These are phyloP conservation scores for Cavia aperea DNA, from an alignment of 2,113 vertebrate genomes.

Conservation along the genomic window DNA sequence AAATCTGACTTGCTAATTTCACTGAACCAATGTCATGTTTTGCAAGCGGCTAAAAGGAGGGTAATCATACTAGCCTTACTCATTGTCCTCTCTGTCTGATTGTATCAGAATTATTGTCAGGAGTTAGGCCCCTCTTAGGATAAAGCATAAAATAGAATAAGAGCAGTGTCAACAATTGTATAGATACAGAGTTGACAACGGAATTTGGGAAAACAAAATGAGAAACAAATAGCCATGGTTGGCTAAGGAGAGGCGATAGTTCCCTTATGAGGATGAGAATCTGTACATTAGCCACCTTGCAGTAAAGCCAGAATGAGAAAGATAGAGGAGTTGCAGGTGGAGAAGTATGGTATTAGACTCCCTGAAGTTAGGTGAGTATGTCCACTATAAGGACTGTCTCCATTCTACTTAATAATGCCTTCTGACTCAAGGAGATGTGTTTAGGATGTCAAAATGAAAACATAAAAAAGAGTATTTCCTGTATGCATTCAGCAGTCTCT, in stretches of 20 bases:
- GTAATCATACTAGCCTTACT: not conserved
- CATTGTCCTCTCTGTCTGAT: not conserved
- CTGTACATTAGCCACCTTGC: not conserved
- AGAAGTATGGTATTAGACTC: not conserved
- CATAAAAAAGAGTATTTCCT: not conserved
- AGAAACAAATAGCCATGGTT: not conserved
- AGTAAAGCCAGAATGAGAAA: not conserved
- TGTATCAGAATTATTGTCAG: not conserved
- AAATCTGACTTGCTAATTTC: not conserved
- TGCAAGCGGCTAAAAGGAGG: not conserved
- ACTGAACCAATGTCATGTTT: not conserved
- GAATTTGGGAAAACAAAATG: constrained; percentile 3
- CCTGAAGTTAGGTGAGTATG: not conserved
- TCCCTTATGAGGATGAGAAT: not conserved
- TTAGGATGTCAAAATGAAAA: not conserved
- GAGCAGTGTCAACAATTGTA: not conserved
- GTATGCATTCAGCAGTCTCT: not conserved
- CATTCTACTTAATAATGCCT: not conserved
- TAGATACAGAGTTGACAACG: not conserved
- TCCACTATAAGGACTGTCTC: not conserved
- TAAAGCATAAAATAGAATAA: not conserved
- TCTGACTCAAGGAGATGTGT: not conserved
- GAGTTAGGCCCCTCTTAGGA: not conserved
- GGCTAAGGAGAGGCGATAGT: fast-evolving
- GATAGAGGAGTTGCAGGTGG: fast-evolving